These are phyloP conservation scores for Drosophila antonietae DNA, from an alignment of 2,888 invertebrate genomes.

Conservation along the genomic window DNA sequence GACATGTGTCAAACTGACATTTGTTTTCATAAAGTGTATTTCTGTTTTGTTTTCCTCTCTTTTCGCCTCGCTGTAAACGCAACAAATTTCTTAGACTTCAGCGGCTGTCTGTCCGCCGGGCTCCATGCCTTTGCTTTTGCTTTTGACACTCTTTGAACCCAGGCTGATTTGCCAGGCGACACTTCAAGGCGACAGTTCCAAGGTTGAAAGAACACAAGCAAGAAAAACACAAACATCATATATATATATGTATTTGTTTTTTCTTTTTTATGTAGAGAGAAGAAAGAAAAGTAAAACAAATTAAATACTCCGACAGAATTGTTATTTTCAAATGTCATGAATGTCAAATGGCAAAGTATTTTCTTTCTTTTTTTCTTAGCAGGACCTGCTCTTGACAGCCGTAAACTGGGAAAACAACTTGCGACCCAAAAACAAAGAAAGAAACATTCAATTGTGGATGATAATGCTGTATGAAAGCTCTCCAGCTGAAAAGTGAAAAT, in stretches of 20 bases:
- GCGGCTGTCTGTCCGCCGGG: neutral
- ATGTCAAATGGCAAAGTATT: conserved; percentile 69
- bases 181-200: conserved; percentile 67
- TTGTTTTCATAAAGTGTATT: conserved; percentile 68
- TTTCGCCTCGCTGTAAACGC: conserved; percentile 24
- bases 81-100: conserved; percentile 43
- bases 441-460: conserved; percentile 7
- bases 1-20: conserved; percentile 78
- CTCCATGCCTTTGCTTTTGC: conserved; percentile 22
- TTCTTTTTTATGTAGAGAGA: neutral
- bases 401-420: conserved; percentile 26
- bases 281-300: conserved; percentile 59
- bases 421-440: neutral
- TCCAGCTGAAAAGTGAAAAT: conserved; percentile 46
- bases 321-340: conserved; percentile 73
- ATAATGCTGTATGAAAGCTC: conserved; percentile 7
- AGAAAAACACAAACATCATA: neutral
- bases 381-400: conserved; percentile 62
- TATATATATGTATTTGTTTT: neutral
- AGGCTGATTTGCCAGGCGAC: conserved; percentile 57
- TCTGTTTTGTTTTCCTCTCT: neutral
- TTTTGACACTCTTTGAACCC: conserved; percentile 61
- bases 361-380: neutral
- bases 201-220: conserved; percentile 47
- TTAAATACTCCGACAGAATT: conserved; percentile 73